Conservation (phyloP, 30 jellyfish, hydroid and myxozoan genomes). For the Phacellophora camtschatica region DNA sequence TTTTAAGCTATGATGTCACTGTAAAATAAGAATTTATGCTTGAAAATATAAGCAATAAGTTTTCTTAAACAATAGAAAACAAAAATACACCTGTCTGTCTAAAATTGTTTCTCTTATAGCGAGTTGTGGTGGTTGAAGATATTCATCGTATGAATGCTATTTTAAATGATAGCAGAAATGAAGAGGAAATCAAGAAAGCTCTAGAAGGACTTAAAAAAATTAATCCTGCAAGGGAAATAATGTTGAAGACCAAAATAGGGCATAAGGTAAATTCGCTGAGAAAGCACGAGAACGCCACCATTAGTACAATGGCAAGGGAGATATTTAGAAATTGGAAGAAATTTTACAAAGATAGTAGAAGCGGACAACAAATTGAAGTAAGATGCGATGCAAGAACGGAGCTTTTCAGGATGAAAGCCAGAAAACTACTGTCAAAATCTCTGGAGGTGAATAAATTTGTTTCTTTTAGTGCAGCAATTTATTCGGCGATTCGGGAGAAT, state of each 20-base stretch:
- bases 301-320: conserved; percentile 59
- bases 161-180: conserved; percentile 28
- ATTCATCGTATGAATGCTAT: conserved; percentile 38
- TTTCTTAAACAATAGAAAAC: not conserved
- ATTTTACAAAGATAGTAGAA: conserved; percentile 65
- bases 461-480: too few relatives aligned
- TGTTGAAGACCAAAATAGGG: conserved; percentile 81
- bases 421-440: conserved; percentile 61
- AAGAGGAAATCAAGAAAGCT: conserved; percentile 15
- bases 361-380: conserved; percentile 78
- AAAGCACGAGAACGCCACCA: conserved; percentile 47
- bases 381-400: conserved; percentile 80
- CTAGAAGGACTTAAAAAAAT: conserved; percentile 50
- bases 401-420: conserved; percentile 73
- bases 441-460: too few relatives aligned
- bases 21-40: not conserved
- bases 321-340: conserved; percentile 76
- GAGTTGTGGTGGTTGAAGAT: conserved; percentile 92
- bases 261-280: conserved; percentile 76
- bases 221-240: conserved; percentile 86
- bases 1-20: too few relatives aligned
- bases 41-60: not conserved
- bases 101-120: conserved; percentile 23
- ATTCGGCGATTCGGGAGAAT: too few relatives aligned
- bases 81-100: not conserved